Percentiles rank a stretch among this genome's conserved stretches.
Conservation (phyloP, 2,113 vertebrate genomes). For the Mobula birostris region DNA sequence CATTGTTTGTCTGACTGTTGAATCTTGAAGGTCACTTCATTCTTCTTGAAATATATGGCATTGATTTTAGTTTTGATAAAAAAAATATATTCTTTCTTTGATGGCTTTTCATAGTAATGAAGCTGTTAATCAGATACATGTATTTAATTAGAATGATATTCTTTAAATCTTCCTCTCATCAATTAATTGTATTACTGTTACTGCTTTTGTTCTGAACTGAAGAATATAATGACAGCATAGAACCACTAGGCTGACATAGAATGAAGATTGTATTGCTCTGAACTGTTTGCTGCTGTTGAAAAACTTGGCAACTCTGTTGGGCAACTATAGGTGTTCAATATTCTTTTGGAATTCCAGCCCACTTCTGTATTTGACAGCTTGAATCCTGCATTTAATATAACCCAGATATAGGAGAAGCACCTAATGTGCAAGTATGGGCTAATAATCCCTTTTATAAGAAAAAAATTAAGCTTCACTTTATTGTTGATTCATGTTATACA, state of each 20-base stretch:
- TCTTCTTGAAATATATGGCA: conserved; percentile 16
- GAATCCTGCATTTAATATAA: neutral
- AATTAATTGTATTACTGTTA: conserved; percentile 18
- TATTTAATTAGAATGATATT: neutral
- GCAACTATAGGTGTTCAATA: neutral
- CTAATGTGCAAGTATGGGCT: neutral
- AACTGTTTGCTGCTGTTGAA: neutral
- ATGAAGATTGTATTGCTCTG: neutral
- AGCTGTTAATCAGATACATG: neutral
- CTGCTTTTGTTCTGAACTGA: neutral
- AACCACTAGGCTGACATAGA: neutral
- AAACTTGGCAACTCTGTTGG: neutral
- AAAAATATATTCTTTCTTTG: neutral
- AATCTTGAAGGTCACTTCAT: conserved; percentile 5
- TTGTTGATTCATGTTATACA: neutral
- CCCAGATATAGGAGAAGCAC: neutral
- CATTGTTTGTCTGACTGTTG: conserved; percentile 28
- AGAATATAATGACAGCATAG: neutral
- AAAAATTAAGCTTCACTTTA: too few species aligned
- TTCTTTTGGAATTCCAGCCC: neutral
- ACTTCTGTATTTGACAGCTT: conserved; percentile 29
- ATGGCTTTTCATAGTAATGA: conserved; percentile 14
- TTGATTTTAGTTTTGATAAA: neutral
- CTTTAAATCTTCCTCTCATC: neutral
- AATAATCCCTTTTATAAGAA: neutral